These are phyloP conservation scores for Galeruca laticollis DNA, from an alignment of 2,888 invertebrate genomes.

Conservation along the genomic window DNA sequence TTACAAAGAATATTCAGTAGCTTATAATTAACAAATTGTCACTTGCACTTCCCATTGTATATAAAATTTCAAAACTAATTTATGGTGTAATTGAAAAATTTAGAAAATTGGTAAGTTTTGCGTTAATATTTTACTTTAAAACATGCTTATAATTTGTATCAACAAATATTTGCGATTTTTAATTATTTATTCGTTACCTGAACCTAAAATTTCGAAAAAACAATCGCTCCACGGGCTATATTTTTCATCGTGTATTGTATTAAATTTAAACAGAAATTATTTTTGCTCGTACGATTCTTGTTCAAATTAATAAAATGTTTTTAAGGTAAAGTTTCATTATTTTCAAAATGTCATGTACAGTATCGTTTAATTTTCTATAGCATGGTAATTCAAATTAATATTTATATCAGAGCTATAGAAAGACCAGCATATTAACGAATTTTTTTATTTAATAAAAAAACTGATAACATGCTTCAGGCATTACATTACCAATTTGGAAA, in stretches of 20 bases:
- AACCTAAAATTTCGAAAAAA: too few relatives aligned
- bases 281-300: too few relatives aligned
- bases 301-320: too few relatives aligned
- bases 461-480: background rate
- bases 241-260: too few relatives aligned
- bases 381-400: constrained; percentile 1
- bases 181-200: too few relatives aligned
- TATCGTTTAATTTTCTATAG: background rate
- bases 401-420: constrained; percentile 6
- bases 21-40: background rate
- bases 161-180: too few relatives aligned
- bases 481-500: background rate
- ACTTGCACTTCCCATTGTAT: background rate
- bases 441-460: background rate
- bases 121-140: background rate
- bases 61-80: background rate
- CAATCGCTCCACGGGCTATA: too few relatives aligned
- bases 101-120: background rate
- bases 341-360: background rate
- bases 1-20: background rate
- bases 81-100: background rate
- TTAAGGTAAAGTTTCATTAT: background rate
- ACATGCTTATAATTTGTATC: too few relatives aligned
- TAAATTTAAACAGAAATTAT: too few relatives aligned
- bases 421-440: background rate